Conservation (phyloP, 2,113 vertebrate genomes). For the Spea multiplicata region DNA sequence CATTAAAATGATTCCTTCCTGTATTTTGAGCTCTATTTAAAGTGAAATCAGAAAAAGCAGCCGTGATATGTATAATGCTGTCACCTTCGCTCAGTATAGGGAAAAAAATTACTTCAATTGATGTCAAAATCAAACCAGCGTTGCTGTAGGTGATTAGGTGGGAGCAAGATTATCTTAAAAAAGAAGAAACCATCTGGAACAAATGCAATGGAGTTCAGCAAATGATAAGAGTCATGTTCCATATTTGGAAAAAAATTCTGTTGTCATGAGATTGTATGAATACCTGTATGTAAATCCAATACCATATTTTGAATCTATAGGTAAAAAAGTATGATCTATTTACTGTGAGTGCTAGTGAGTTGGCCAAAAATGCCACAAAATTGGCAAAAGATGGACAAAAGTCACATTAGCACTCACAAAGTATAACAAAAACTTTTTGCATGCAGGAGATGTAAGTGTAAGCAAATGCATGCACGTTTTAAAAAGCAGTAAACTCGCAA, state of each 20-base stretch:
- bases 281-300: too few species aligned
- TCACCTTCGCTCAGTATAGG: neutral
- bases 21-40: constrained; percentile 11
- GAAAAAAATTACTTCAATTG: constrained; percentile 10
- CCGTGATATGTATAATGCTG: neutral
- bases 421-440: too few species aligned
- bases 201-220: neutral
- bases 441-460: too few species aligned
- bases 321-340: too few species aligned
- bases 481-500: too few species aligned
- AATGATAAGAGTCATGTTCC: neutral
- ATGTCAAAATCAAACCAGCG: constrained; percentile 8
- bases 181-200: constrained; percentile 14
- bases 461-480: too few species aligned
- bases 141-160: constrained; percentile 2
- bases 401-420: too few species aligned
- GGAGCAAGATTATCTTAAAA: constrained; percentile 9
- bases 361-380: too few species aligned
- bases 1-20: constrained; percentile 30
- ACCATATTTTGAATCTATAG: too few species aligned
- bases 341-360: too few species aligned
- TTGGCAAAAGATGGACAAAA: too few species aligned
- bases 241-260: neutral
- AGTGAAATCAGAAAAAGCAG: neutral
- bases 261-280: neutral